Base-by-base conservation (phyloP, 2,888 invertebrate species). In the Pasiphila rectangulata region DNA sequence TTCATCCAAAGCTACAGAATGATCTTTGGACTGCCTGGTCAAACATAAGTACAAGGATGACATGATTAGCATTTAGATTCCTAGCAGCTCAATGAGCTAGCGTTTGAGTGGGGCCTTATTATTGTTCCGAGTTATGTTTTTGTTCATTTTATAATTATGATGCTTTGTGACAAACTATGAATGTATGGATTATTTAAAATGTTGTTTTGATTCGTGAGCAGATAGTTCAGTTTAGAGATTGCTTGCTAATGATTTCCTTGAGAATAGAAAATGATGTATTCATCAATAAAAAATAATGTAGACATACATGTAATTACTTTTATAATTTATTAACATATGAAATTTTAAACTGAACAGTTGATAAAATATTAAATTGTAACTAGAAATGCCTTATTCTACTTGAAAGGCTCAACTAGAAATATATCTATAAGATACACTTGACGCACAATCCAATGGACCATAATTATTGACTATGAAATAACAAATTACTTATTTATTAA, bases 371-470 rank as follows among this genome's bases (percentile, higher is more conserved):
- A 44, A 44, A 41, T 38, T 42, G 25, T 37, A 16, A 48, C 45
- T 39, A 27, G 40, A 41, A 29, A 54, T 52, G 54, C 53, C 56
- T 56, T 51, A 27, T 1, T 0, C 37, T 37, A 44, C 19, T 34
- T 34, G 41, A 34, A 45, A 45, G 50, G 47, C 42, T 51, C 42
- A 51, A 46, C 25, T 46, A 37, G 19, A 25, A 46, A 34, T 38
- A 47, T 41, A 57, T 51, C 16, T 46, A 34, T 44, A 45, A 44
- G 45, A 44, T 46, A 46, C 44, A 48, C 25, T 30, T 51, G 46
- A 37, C 35, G 44, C 54, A 52, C 51, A 49, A 50, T 39, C 44
- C 46, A 46, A 49, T 48, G 56, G 54, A 55, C 53, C 49, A 54
- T n/a, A n/a, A n/a, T 47, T 41, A 30, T 29, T 30, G 29, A 42